Conservation (phyloP, 2,797 vertebrate species). For the Margarornis squamiger region DNA sequence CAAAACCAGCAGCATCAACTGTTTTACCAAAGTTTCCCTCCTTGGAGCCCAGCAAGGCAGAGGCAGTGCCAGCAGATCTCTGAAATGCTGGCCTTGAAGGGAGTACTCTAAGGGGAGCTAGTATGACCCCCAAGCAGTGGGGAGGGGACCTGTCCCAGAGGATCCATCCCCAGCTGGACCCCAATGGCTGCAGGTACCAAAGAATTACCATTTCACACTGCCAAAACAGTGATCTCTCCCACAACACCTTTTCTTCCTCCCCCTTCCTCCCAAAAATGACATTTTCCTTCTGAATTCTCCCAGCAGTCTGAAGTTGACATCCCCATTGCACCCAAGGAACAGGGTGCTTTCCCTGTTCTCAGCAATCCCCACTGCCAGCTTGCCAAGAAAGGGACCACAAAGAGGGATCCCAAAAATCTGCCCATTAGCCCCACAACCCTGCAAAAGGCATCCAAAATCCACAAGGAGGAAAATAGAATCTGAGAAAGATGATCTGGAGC, state of each 20-base stretch:
- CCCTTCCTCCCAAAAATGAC: background rate
- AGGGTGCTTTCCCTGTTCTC: accelerated
- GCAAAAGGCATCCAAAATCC: background rate
- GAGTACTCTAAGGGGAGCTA: background rate
- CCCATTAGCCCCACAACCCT: background rate
- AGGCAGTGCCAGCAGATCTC: background rate
- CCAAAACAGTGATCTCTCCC: background rate
- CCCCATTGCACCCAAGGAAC: accelerated
- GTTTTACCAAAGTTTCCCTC: background rate
- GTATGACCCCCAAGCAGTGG: accelerated
- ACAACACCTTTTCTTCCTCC: background rate
- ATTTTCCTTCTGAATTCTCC: background rate
- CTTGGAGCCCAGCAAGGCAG: accelerated
- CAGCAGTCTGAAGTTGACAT: background rate
- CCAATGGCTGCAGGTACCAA: accelerated
- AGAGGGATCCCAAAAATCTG: background rate
- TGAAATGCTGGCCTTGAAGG: background rate
- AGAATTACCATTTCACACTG: background rate
- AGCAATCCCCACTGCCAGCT: background rate
- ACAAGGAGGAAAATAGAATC: background rate
- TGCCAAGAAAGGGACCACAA: background rate
- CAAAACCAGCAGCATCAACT: background rate
- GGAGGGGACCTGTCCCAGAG: background rate
- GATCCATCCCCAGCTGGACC: background rate
- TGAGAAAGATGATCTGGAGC: accelerated